Evolutionary conservation across 2,797 vertebrate species (phyloP), one percentile per base, ranked within the genome.

Genomic region (Pangasius macronema): DNA sequence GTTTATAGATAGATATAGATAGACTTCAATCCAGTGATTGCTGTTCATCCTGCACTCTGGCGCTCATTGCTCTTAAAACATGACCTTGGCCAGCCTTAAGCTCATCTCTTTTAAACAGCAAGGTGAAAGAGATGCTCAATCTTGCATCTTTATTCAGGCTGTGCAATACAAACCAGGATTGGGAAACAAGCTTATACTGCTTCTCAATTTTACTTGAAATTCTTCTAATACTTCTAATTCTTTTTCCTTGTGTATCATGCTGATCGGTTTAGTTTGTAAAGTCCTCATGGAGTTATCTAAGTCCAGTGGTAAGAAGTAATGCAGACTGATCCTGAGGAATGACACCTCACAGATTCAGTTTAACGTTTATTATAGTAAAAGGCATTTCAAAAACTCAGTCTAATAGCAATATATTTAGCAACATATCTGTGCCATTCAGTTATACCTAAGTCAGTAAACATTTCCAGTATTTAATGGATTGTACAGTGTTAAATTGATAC

Each of bases 41-140:
- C 55, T 80, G 20, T 88, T 88, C 67, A 81, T 81, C 51, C 65
- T 79, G 63, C 27, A 68, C 82, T 88, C 77, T 75, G 80, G 76
- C 77, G 57, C 72, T 88, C 84, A 89, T 90, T 77, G 67, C 68
- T 55, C 51, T 20, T 53, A 77, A 57, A 79, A 36, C 30, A 46
- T 57, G 0, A 80, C 24, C 33, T 27, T 57, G 18, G 33, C 30
- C 53, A 36, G 33, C 51, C 33, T 33, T 33, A 85, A 72, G 80
- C 79, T 80, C 55, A 51, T 82, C 61, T 63, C 85, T 87, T 87
- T 83, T 84, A 76, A 83, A 88, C 83, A 39, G 72, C 70, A 27
- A 87, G 49, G 49, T 77, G 49, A 61, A 61, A 61, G 27, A 42
- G 36, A 42, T 27, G 36, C 20, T 59, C 20, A 7, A 27, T 39